Evolutionary conservation across 2,888 invertebrate genomes (phyloP).

Genomic region (Tachystola acroxantha): DNA sequence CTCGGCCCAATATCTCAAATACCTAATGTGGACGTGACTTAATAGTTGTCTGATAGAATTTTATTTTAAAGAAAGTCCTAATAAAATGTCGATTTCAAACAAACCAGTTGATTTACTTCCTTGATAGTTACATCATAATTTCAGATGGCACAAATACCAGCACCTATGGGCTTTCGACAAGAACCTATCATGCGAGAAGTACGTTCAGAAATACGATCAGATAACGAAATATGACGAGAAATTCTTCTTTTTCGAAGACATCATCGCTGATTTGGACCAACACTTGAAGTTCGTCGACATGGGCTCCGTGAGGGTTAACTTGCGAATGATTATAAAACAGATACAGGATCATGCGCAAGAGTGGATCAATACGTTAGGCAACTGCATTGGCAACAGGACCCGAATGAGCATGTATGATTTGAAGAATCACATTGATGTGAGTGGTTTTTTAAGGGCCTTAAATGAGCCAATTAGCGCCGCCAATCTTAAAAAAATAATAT

Average conservation of each 20-base stretch:
- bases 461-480: no score
- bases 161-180: conserved; percentile 89
- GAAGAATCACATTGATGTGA: conserved; percentile 83
- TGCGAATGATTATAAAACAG: conserved; percentile 82
- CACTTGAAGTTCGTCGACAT: conserved; percentile 81
- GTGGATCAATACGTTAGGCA: conserved; percentile 88
- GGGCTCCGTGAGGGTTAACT: conserved; percentile 85
- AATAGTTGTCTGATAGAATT: no score
- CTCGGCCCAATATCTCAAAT: no score
- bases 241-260: conserved; percentile 89
- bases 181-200: conserved; percentile 85
- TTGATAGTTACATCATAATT: no score
- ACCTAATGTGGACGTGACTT: no score
- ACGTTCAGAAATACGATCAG: conserved; percentile 79
- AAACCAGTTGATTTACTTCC: no score
- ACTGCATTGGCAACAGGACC: conserved; percentile 82
- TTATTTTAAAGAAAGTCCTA: no score
- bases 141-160: conserved; percentile 86
- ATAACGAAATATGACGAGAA: conserved; percentile 86
- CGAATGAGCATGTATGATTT: conserved; percentile 82
- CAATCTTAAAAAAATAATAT: no score
- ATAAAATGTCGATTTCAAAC: no score
- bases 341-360: conserved; percentile 84
- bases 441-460: no score
- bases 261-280: conserved; percentile 81